Evolutionary conservation across 2,888 invertebrate genomes (phyloP), one percentile per base, ranked within the genome.

Genomic region (Alviniconcha strummeri): DNA sequence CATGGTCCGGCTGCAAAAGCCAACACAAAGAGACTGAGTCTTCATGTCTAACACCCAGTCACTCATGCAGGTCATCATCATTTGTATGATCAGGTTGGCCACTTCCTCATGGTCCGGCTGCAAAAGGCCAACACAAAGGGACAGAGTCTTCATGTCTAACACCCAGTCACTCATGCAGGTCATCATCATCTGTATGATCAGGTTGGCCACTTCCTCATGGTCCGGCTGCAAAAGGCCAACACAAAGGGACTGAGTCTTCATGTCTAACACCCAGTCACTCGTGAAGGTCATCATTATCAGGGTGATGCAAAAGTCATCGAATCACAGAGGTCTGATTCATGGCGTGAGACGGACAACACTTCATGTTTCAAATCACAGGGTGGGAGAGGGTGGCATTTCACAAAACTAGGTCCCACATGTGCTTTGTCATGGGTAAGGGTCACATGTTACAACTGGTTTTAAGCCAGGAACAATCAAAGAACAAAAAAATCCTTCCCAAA

Each of bases 71-170:
- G n/a, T n/a, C n/a, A n/a, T n/a, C n/a, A n/a, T n/a, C n/a, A n/a
- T 87, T 19, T 90, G 88, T 36, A 90, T 82, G 75, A 90, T 88
- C 56, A 92, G 86, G 76, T 88, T 81, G 8, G 91, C 87, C 54
- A 92, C 90, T 79, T 90, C 90, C 80, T 87, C 85, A 55, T 91
- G 82, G 85, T 92, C 89, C 52, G 91, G 92, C 91, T 91, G 88
- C 60, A 89, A 88, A 74, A 75, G n/a, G 74, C 11, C 74, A 36
- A 72, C 19, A n/a, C n/a, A 11, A 72, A n/a, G 74, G 11, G 15
- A 72, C 15, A 1, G 17, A 72, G 52, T 72, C 74, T 72, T 52
- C 36, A 36, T 36, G 36, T 36, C 36, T 36, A 36, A 36, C 36
- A 36, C 36, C 36, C 36, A 36, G 36, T 36, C 36, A 36, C 36